A percentile compares a stretch with the other conserved stretches of the same genome.
phyloP scores from a whole-genome alignment of 2,888 invertebrate genomes.

The Calliscelio sp. region DNA sequence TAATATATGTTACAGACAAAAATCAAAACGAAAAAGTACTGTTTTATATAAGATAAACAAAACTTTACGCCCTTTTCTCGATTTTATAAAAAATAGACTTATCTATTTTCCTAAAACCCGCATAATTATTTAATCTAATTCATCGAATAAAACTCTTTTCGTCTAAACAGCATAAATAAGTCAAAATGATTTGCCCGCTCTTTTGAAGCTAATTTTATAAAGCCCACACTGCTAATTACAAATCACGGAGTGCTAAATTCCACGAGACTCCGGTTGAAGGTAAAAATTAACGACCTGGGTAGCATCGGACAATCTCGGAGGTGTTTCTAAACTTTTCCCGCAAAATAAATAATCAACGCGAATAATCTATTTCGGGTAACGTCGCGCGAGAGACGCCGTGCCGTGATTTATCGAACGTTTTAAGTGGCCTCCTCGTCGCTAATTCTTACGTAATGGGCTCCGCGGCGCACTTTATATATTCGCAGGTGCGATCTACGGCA shows the following conservation, averaged over 20 bases:
- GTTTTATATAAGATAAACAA: no score
- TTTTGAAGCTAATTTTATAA: conserved; percentile 10
- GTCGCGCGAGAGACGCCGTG: conserved; percentile 45
- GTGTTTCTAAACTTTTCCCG: conserved; percentile 60
- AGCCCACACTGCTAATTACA: conserved; percentile 3
- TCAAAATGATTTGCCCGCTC: not conserved
- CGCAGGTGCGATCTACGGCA: conserved; percentile 69
- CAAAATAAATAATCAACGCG: conserved; percentile 60
- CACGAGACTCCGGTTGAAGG: conserved; percentile 12
- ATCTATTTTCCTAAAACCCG: no score
- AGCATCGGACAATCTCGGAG: conserved; percentile 61
- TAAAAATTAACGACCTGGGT: conserved; percentile 64
- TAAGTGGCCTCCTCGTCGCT: conserved; percentile 61
- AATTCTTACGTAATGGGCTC: conserved; percentile 68
- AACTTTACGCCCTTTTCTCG: no score
- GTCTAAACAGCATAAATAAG: no score
- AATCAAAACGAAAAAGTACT: no score
- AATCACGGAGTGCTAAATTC: conserved; percentile 35
- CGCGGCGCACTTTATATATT: conserved; percentile 64
- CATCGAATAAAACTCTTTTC: no score
- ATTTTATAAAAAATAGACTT: no score
- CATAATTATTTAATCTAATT: no score
- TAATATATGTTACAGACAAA: no score
- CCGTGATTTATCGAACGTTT: conserved; percentile 64
- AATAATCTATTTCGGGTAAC: conserved; percentile 60